phyloP scores from a whole-genome alignment of 2,113 vertebrate species.

The Herpailurus yagouaroundi region DNA sequence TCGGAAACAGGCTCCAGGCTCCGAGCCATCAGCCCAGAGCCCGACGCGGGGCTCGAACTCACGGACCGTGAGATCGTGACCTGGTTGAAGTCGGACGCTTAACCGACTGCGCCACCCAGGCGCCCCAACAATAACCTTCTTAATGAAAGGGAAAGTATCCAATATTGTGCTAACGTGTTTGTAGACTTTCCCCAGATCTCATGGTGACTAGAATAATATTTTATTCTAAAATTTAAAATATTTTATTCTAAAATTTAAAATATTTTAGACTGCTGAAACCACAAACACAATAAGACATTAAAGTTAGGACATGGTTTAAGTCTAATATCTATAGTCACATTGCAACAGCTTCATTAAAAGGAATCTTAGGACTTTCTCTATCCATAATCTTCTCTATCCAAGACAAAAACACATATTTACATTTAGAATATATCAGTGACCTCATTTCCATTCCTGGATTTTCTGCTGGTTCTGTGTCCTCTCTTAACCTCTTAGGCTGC shows the following conservation, averaged over 20 bases:
- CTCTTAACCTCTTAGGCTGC: conserved; percentile 8
- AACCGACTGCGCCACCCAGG: no score
- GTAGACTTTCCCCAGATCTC: not conserved
- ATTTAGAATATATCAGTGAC: not conserved
- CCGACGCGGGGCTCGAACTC: no score
- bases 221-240: no score
- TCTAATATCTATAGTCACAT: not conserved
- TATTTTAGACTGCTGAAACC: not conserved
- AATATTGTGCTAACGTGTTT: not conserved
- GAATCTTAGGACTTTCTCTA: not conserved
- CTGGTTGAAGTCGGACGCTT: no score
- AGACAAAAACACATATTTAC: not conserved
- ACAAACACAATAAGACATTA: not conserved
- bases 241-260: conserved; percentile 7
- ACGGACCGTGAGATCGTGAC: no score
- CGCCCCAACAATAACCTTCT: not conserved
- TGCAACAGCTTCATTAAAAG: not conserved
- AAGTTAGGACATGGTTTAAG: not conserved
- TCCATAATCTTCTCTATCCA: not conserved
- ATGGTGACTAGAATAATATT: not conserved
- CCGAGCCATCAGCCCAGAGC: no score
- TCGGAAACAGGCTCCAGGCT: no score
- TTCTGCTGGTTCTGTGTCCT: not conserved
- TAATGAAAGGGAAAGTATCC: not conserved
- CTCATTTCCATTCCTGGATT: conserved; percentile 32